phyloP scores from a whole-genome alignment of 2,113 vertebrate species.

The Patagioenas fasciata region DNA sequence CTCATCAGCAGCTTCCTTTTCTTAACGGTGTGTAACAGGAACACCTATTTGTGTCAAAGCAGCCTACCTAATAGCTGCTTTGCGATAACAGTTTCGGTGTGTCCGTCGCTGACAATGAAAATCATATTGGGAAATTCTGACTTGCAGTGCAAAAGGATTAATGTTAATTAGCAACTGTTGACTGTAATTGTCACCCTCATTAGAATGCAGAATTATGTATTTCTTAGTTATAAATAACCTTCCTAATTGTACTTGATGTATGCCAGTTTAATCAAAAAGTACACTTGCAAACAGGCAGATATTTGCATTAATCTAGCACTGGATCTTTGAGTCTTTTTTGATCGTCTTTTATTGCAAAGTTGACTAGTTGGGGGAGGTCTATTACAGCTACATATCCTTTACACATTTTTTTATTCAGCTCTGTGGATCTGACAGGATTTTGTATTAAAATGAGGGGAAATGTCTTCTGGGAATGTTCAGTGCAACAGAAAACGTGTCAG shows the following conservation, averaged over 20 bases:
- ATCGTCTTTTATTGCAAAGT: constrained; percentile 67
- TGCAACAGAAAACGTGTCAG: constrained; percentile 60
- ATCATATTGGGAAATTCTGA: constrained; percentile 56
- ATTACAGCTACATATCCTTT: constrained; percentile 49
- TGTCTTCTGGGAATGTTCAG: constrained; percentile 62
- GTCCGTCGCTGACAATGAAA: constrained; percentile 62
- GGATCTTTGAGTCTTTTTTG: constrained; percentile 68
- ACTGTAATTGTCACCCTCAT: constrained; percentile 76
- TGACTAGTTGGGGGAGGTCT: constrained; percentile 23
- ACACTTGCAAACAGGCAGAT: constrained; percentile 74
- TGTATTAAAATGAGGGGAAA: constrained; percentile 68
- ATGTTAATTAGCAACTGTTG: constrained; percentile 76
- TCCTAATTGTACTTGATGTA: constrained; percentile 82
- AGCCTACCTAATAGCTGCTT: background rate
- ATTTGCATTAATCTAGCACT: constrained; percentile 78
- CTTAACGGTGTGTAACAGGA: background rate
- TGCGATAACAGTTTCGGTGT: background rate
- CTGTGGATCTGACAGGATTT: constrained; percentile 57
- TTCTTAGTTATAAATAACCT: constrained; percentile 82
- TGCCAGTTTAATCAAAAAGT: constrained; percentile 83
- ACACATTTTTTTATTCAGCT: background rate
- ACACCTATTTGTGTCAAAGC: background rate
- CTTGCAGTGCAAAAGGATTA: constrained; percentile 70
- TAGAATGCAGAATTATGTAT: constrained; percentile 81
- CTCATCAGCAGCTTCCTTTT: background rate